Base-by-base conservation (phyloP, 2,797 vertebrate genomes). In the Paratrypauchen microcephalus region DNA sequence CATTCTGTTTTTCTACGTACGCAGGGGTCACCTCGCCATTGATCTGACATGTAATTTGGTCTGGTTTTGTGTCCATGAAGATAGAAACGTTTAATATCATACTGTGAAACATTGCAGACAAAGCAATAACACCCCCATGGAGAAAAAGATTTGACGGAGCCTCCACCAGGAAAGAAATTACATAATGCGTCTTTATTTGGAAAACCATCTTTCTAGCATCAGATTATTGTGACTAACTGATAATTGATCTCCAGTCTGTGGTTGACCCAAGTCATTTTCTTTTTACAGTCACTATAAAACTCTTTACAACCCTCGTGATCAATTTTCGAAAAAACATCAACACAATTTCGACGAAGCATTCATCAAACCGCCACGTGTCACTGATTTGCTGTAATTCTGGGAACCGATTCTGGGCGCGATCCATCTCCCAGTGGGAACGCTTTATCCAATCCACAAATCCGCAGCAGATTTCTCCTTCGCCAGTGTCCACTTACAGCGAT, bases 381-480 rank as follows among this genome's bases (percentile, higher is more conserved):
- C 72, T 59, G 39, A 73, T 74, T 70, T 24, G 26, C 30, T 39
- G 70, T 70, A 66, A 64, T 74, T 83, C 77, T 47, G 41, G 70
- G 66, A 74, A 74, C 71, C 21, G 39, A 54, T 61, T 6, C 8
- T 28, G 30, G 36, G 11, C 64, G 63, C 73, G 50, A 72, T 73
- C n/a, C 57, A 79, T 78, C 55, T 67, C 61, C 52, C 52, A 16
- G 6, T 13, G 12, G 26, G 47, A 30, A 36, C 19, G 32, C 21
- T 71, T 72, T 41, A 82, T 73, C 72, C 65, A 60, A 77, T 83
- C 77, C 76, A 77, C 76, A 76, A 79, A 82, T 73, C 71, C 76
- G 58, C 60, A n/a, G 58, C 68, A 72, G 67, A 78, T 83, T 84
- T 76, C 78, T 70, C 50, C 69, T 77, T 72, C 76, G 65, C 81